Base-by-base conservation (phyloP, 37 sponge, comb jelly and placozoan genomes). In the Mnemiopsis leidyi region DNA sequence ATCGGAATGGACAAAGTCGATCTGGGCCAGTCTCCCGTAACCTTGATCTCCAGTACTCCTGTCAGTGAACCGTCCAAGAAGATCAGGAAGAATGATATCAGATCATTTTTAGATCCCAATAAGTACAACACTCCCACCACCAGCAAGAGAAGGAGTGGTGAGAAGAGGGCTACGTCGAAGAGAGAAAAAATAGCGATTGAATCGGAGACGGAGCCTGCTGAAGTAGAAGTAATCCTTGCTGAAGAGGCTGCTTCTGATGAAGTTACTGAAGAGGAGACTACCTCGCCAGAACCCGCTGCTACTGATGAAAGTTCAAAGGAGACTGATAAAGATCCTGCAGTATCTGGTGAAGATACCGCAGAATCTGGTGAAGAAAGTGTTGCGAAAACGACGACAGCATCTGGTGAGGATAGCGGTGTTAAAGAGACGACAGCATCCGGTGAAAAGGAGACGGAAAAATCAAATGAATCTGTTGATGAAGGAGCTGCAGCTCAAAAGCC, bases 1-100 rank as follows among this genome's bases (percentile, higher is more conserved):
- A 28, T 77, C 20, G 79, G 79, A 0, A 2, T 77, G 1, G 79
- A 77, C 36, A 77, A 77, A 34, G 79, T 77, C 16, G 79, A 77
- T 32, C 32, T 77, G 79, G 79, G 79, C 32, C 79, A 77, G 18
- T 85, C 90, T 36, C 61, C 90, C 1, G 90, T 39, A 13, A 32
- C 48, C 9, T 13, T 77, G 79, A 13, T 77, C 1, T 28, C 79
- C 36, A 85, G 90, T 33, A 85, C 90, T 26, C 90, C 90, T 21
- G 90, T 33, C 36, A 13, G 38, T 2, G 90, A 38, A 5, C 38
- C 21, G 48, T 0, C 25, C 38, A 38, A 85, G 90, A 40, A 85
- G 61, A 85, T 9, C 29, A 85, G 35, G 90, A 3, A 32, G 48
- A 40, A 85, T 32, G 79, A 77, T 20, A 77, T 77, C 36, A 1